Conservation (phyloP, 2,113 vertebrate species). For the Grallaria varia region DNA sequence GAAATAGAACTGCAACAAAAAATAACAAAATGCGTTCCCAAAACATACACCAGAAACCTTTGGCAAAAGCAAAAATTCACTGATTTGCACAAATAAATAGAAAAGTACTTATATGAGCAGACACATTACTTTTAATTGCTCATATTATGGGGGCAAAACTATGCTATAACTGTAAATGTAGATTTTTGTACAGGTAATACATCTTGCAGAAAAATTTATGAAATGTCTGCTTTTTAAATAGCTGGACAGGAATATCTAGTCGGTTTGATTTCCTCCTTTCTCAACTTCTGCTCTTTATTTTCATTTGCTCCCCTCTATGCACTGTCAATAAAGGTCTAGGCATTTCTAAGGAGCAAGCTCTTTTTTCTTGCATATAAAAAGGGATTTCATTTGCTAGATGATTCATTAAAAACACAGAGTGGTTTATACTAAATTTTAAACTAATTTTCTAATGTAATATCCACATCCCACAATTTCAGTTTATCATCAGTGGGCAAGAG, state of each 20-base stretch:
- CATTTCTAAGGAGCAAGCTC: neutral
- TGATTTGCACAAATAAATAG: neutral
- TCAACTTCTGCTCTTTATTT: neutral
- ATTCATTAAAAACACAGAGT: neutral
- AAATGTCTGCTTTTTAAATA: neutral
- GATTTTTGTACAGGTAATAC: neutral
- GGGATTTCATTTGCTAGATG: neutral
- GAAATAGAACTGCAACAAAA: neutral
- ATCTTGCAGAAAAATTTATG: neutral
- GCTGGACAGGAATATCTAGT: neutral
- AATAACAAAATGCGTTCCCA: neutral
- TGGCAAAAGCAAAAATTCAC: neutral
- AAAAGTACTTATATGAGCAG: neutral
- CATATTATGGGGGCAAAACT: neutral
- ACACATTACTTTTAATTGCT: neutral
- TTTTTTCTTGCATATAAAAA: neutral
- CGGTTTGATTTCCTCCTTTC: neutral
- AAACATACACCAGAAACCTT: neutral
- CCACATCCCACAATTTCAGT: constrained; percentile 36
- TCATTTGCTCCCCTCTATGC: neutral
- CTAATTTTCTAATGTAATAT: constrained; percentile 27
- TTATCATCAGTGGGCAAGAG: constrained; percentile 44
- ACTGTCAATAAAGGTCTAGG: neutral
- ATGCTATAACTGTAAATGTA: neutral
- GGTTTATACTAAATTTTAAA: neutral